Conservation (phyloP, 2,113 vertebrate species). For the Istiophorus platypterus region DNA sequence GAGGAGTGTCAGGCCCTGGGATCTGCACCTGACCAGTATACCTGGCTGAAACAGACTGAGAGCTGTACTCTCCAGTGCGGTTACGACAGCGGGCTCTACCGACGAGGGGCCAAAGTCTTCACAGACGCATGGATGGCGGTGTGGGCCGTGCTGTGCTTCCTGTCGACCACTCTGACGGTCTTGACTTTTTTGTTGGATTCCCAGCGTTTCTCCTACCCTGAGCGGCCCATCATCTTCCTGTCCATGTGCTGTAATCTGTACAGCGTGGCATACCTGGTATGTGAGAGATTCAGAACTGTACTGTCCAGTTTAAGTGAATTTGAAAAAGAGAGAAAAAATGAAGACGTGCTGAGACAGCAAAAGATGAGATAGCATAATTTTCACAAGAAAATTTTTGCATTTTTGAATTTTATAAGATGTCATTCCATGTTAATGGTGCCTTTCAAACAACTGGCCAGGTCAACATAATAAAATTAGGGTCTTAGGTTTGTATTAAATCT, state of each 20-base stretch:
- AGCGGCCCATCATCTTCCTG: slow-evolving; percentile 98
- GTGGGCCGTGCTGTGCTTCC: slow-evolving; percentile 97
- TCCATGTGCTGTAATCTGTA: slow-evolving; percentile 99
- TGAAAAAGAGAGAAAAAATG: not conserved
- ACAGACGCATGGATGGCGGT: slow-evolving; percentile 99
- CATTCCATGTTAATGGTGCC: not conserved
- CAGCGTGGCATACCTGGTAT: slow-evolving; percentile 96
- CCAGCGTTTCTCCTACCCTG: slow-evolving; percentile 96
- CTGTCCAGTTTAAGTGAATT: too few species aligned
- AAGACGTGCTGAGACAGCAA: not conserved
- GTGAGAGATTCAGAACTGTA: not conserved
- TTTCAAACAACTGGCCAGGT: not conserved
- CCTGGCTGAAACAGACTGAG: slow-evolving; percentile 95
- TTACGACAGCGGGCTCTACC: slow-evolving; percentile 95
- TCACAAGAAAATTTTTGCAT: not conserved
- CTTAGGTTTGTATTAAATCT: not conserved
- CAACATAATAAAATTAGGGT: not conserved
- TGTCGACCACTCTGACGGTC: slow-evolving; percentile 97
- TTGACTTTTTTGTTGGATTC: slow-evolving; percentile 98
- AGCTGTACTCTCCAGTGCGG: slow-evolving; percentile 95
- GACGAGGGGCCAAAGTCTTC: slow-evolving; percentile 93
- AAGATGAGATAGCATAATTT: not conserved
- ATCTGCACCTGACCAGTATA: slow-evolving; percentile 90
- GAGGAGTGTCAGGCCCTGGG: slow-evolving; percentile 93
- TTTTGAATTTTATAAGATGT: not conserved